These are phyloP conservation scores for Cebus imitator DNA, from an alignment of 2,113 vertebrate genomes.

Conservation along the genomic window DNA sequence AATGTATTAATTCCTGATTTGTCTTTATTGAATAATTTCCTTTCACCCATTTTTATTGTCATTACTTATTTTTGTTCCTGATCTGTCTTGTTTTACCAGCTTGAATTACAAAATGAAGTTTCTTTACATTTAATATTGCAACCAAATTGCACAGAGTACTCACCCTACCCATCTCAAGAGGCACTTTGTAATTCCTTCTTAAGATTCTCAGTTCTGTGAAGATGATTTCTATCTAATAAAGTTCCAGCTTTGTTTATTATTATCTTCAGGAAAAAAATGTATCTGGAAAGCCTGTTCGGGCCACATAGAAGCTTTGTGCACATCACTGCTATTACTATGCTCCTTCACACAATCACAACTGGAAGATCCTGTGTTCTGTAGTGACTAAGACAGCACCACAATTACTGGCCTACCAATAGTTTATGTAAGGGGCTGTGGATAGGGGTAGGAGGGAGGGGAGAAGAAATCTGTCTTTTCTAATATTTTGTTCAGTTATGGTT, in stretches of 20 bases:
- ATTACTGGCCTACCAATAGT: not conserved
- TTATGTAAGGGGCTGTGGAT: rapidly evolving
- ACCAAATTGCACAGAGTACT: not conserved
- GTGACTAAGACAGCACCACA: not conserved
- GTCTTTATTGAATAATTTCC: not conserved
- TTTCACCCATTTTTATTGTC: not conserved
- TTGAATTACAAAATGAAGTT: not conserved
- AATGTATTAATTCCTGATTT: not conserved
- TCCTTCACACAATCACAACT: rapidly evolving
- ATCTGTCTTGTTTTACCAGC: not conserved
- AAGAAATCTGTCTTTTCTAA: not conserved
- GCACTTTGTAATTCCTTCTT: not conserved
- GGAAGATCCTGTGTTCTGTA: not conserved
- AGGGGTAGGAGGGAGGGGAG: not conserved
- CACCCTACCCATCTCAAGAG: not conserved
- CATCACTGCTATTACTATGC: not conserved
- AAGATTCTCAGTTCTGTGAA: not conserved
- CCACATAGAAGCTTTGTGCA: too few relatives aligned
- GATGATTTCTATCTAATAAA: not conserved
- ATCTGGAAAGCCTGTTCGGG: not conserved
- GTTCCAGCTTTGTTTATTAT: not conserved
- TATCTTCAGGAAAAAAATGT: not conserved
- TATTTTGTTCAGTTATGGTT: not conserved
- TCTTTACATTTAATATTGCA: slow-evolving; percentile 20
- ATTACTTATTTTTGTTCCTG: not conserved